phyloP scores from a whole-genome alignment of 1,140 invertebrate species.

The Calycopis cecrops region DNA sequence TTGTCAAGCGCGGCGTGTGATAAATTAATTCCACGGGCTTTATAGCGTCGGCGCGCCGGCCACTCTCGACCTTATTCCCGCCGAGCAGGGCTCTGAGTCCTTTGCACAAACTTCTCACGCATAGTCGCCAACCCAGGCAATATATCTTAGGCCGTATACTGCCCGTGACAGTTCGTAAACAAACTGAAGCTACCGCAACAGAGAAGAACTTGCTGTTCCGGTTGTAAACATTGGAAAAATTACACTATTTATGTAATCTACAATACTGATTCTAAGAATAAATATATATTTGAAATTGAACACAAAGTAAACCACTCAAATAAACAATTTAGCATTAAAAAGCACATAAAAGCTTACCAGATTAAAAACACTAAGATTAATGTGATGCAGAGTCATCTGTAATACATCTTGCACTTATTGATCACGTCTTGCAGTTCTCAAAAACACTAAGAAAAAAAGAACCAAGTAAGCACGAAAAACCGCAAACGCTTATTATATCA shows the following conservation, averaged over 20 bases:
- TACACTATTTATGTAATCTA: too few relatives aligned
- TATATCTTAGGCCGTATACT: slow-evolving; percentile 74
- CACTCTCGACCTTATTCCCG: slow-evolving; percentile 34
- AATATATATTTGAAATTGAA: neutral
- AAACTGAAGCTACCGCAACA: slow-evolving; percentile 73
- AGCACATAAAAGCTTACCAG: slow-evolving; percentile 50
- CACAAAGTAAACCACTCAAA: neutral
- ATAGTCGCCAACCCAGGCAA: slow-evolving; percentile 74
- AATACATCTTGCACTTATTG: slow-evolving; percentile 72
- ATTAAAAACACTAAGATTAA: slow-evolving; percentile 43
- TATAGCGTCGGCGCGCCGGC: slow-evolving; percentile 38
- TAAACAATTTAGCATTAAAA: slow-evolving; percentile 2
- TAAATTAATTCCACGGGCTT: slow-evolving; percentile 74
- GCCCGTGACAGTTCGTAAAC: slow-evolving; percentile 74
- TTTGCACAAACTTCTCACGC: slow-evolving; percentile 44
- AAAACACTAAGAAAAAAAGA: slow-evolving; percentile 68
- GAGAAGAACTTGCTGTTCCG: slow-evolving; percentile 30
- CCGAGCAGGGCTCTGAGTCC: slow-evolving; percentile 35
- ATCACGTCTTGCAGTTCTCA: slow-evolving; percentile 72
- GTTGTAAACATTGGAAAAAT: too few relatives aligned
- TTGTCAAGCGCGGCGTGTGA: slow-evolving; percentile 74
- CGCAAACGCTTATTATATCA: slow-evolving; percentile 39
- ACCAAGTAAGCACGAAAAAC: slow-evolving; percentile 68
- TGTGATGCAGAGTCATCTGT: slow-evolving; percentile 66
- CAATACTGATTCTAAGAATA: too few relatives aligned